A percentile compares a stretch with the other conserved stretches of the same genome.
phyloP scores from a whole-genome alignment of 2,888 invertebrate species.

The Holacanthella duospinosa region DNA sequence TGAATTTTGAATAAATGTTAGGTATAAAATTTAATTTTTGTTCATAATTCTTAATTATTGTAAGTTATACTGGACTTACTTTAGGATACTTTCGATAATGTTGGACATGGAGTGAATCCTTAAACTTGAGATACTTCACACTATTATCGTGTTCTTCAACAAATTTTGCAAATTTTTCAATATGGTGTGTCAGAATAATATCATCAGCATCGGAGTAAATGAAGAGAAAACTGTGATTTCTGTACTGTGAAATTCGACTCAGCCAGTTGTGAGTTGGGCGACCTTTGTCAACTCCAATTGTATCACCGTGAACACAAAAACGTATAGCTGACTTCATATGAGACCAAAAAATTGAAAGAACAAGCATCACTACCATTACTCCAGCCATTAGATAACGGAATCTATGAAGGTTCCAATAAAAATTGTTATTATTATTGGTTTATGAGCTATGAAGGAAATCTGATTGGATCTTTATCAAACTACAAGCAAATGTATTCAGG shows the following conservation, averaged over 20 bases:
- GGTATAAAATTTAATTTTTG: neutral
- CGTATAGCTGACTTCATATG: constrained; percentile 21
- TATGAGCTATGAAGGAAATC: neutral
- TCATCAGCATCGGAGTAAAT: constrained; percentile 61
- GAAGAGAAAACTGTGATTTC: constrained; percentile 42
- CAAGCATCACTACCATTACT: constrained; percentile 23
- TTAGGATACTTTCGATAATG: constrained; percentile 56
- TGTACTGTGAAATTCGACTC: constrained; percentile 19
- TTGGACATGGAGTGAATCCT: constrained; percentile 63
- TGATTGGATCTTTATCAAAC: neutral
- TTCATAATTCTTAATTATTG: neutral
- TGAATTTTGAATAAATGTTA: neutral
- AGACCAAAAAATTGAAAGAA: constrained; percentile 28
- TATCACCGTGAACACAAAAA: constrained; percentile 27
- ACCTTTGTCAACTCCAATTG: neutral
- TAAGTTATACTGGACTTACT: too few species aligned
- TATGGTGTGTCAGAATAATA: constrained; percentile 49
- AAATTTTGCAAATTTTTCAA: constrained; percentile 28
- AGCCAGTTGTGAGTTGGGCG: constrained; percentile 35
- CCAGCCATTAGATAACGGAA: constrained; percentile 22
- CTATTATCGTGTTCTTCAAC: constrained; percentile 23
- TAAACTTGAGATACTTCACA: constrained; percentile 44
- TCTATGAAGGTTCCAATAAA: constrained; percentile 19
- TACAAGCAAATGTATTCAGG: neutral
- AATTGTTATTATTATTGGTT: neutral